These are phyloP conservation scores for Hyperoplus immaculatus DNA, from an alignment of 2,797 vertebrate species.

Conservation along the genomic window DNA sequence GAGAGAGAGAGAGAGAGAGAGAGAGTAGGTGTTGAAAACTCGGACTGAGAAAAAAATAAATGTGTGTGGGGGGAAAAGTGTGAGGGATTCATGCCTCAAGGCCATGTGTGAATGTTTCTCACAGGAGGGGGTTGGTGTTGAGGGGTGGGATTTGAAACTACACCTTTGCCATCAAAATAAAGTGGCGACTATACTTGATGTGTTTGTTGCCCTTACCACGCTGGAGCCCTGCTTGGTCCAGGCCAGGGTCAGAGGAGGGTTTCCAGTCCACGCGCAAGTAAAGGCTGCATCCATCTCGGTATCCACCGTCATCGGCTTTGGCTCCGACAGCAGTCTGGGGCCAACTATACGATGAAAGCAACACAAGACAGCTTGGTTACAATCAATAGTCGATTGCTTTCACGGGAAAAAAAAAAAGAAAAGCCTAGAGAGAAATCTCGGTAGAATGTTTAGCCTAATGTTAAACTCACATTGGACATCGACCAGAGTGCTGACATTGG, in stretches of 20 bases:
- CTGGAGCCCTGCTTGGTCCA: conserved; percentile 91
- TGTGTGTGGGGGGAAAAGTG: conserved; percentile 55
- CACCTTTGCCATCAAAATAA: conserved; percentile 43
- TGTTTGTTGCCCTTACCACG: conserved; percentile 83
- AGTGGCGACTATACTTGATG: conserved; percentile 21
- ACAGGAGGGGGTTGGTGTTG: conserved; percentile 55
- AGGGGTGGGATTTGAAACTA: conserved; percentile 58
- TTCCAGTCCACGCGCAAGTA: conserved; percentile 93
- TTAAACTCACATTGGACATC: conserved; percentile 92
- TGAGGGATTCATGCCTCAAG: conserved; percentile 77
- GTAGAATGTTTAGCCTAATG: not conserved
- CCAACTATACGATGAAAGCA: conserved; percentile 86
- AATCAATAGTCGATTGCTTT: conserved; percentile 49
- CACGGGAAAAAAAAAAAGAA: conserved; percentile 8
- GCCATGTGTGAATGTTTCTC: conserved; percentile 67
- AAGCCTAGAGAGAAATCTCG: conserved; percentile 2
- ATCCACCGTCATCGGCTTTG: conserved; percentile 88
- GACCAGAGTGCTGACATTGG: conserved; percentile 93
- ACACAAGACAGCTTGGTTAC: conserved; percentile 27
- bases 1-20: too few relatives aligned
- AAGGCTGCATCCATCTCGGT: conserved; percentile 90
- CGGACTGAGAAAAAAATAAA: conserved; percentile 51
- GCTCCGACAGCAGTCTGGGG: conserved; percentile 89
- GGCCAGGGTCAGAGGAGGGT: conserved; percentile 91
- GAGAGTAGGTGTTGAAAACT: conserved; percentile 67